phyloP scores from a whole-genome alignment of 2,797 vertebrate species.

The Siniperca scherzeri region DNA sequence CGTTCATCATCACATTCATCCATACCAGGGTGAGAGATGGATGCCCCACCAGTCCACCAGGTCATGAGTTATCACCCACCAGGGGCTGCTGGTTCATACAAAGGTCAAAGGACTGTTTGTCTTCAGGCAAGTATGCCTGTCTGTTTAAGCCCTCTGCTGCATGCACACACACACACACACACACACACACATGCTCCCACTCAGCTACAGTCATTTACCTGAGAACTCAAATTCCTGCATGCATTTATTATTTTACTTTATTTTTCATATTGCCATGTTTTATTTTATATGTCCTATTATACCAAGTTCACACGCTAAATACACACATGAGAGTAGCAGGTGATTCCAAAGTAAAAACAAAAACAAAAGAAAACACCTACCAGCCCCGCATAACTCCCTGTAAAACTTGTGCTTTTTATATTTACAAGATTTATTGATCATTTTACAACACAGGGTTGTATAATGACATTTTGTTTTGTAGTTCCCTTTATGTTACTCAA shows the following conservation, averaged over 20 bases:
- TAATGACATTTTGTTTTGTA: too few relatives aligned
- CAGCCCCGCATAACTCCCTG: too few relatives aligned
- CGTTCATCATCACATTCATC: conserved; percentile 82
- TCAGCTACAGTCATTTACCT: conserved; percentile 19
- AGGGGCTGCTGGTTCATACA: conserved; percentile 73
- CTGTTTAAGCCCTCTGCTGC: conserved; percentile 34
- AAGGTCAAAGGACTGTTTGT: conserved; percentile 79
- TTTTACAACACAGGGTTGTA: too few relatives aligned
- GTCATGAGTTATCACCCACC: conserved; percentile 81
- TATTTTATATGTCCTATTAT: neutral
- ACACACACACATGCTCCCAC: conserved; percentile 5
- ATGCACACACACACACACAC: neutral
- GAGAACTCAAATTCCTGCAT: conserved; percentile 2
- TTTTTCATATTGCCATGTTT: conserved; percentile 1
- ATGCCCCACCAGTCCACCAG: conserved; percentile 66
- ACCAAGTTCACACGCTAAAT: neutral
- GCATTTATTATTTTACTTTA: conserved; percentile 7
- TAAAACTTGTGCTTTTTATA: too few relatives aligned
- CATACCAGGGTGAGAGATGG: conserved; percentile 73
- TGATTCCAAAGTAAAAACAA: too few relatives aligned
- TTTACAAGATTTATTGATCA: too few relatives aligned
- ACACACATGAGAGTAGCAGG: too few relatives aligned
- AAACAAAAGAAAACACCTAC: too few relatives aligned
- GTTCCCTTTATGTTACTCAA: too few relatives aligned
- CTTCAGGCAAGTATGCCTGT: conserved; percentile 65